Percentiles rank a stretch among this genome's conserved stretches.
Conservation (phyloP, 2,888 invertebrate species). For the Lochmaea crataegi region DNA sequence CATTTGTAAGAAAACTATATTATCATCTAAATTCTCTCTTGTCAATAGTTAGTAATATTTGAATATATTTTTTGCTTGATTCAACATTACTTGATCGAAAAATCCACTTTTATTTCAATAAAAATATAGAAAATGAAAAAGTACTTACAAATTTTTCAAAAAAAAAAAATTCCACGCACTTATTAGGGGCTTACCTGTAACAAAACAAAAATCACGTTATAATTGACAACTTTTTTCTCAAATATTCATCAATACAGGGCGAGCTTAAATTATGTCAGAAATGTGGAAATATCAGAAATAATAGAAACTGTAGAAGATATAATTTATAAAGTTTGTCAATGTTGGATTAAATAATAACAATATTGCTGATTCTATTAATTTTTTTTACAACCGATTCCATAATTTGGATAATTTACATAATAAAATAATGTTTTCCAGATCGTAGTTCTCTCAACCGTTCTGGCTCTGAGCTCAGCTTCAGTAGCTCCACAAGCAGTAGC, state of each 20-base stretch:
- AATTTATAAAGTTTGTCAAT: no score
- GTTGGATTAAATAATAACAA: no score
- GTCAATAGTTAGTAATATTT: neutral
- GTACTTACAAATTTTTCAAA: neutral
- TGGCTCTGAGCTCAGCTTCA: conserved; percentile 40
- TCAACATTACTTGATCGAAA: no score
- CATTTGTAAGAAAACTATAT: neutral
- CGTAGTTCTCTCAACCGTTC: conserved; percentile 12
- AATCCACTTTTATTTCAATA: neutral
- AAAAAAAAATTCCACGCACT: neutral
- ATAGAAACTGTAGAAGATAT: no score
- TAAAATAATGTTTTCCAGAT: conserved; percentile 13
- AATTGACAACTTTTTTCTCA: no score
- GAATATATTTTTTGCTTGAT: neutral
- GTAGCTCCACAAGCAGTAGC: conserved; percentile 47
- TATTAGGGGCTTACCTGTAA: neutral
- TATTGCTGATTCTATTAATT: no score
- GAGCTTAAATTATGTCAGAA: no score
- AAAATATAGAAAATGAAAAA: no score
- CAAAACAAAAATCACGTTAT: no score
- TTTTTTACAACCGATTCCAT: no score
- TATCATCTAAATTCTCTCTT: neutral
- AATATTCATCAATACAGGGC: no score
- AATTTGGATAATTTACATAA: neutral
- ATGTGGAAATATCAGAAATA: no score